Evolutionary conservation across 2,888 invertebrate species (phyloP), one percentile per base, ranked within the genome.

Genomic region (Zygaena filipendulae): DNA sequence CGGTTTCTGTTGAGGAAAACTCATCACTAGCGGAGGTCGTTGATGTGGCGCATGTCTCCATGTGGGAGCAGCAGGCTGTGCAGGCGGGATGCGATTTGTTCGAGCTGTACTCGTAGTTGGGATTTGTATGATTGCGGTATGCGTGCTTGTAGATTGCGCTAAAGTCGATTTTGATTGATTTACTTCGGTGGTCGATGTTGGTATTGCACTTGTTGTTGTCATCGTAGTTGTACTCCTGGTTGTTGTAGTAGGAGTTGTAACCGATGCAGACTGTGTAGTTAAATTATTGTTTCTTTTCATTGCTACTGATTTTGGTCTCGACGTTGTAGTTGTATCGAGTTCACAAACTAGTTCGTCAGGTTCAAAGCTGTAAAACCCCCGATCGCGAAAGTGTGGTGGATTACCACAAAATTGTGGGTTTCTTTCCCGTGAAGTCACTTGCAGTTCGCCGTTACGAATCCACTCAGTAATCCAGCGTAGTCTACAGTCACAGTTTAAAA

Each of bases 391-490:
- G 39, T 87, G 82, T 1, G 86, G 80, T 1, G 95, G 95, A 42
- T 87, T 87, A 8, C 94, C 95, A 53, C 95, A 95, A 64, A 95
- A 95, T 62, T 95, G 95, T 4, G 95, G 95, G 63, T 92, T 93
- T 46, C 93, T 82, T 66, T 95, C 95, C 22, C 95, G 84, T 39
- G 94, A 94, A 7, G 95, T 95, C 11, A 95, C 94, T 82, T 95
- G 95, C 21, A 95, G 80, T 58, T 95, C 94, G 8, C 88, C 88
- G 39, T 87, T 88, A 28, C 88, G 84, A 44, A 95, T 93, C 95
- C 95, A 95, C 54, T 94, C 88, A 35, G 91, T 87, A 33, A 95
- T 89, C 95, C 95, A 95, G 5, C 87, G 84, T 25, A 95, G 66
- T 32, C 88, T 86, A 60, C 95, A 95, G 57, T 95, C 95, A 54